Evolutionary conservation across 2,888 invertebrate species (phyloP), one percentile per base, ranked within the genome.

Genomic region (Nasonovia ribisnigri): DNA sequence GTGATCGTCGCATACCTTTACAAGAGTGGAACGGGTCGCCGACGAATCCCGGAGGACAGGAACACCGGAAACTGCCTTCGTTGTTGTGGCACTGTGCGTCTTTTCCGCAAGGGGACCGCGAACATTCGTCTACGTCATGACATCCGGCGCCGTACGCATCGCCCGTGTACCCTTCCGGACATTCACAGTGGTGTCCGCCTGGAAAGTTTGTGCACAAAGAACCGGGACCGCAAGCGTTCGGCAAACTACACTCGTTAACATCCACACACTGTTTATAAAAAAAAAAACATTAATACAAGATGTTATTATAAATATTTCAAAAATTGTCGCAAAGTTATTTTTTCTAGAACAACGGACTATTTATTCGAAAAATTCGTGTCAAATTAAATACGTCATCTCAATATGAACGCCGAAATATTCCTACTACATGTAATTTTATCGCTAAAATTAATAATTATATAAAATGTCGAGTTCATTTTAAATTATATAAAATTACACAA

Each of bases 181-280:
- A 98, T 95, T 97, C 97, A 96, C 98, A 99, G 95, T 97, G 97
- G 96, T 97, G 97, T 95, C 97, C 97, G 94, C 98, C 98, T 94
- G 97, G 97, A 94, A 97, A 96, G 96, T 98, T 98, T 92, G 97
- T 97, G 96, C 98, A 98, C 93, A 97, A 96, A 43, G 99, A 98
- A 94, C 97, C 97, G 86, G 97, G 96, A 91, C 98, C 98, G 96
- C 99, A 99, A 92, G 97, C 97, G 95, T 96, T 96, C 89, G 96
- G 96, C 95, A 96, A 96, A 95, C 97, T 96, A 96, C 98, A 99
- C 96, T 98, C 98, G 96, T 98, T 97, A 94, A 98, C 96, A 96
- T 98, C 98, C 95, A 97, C 96, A 95, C 98, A 98, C 97, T 97
- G 95, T 86, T 95, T 93, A 77, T 48, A 67, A 24, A 2, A 46